phyloP scores from a whole-genome alignment of 2,113 vertebrate species.

The Sula dactylatra region DNA sequence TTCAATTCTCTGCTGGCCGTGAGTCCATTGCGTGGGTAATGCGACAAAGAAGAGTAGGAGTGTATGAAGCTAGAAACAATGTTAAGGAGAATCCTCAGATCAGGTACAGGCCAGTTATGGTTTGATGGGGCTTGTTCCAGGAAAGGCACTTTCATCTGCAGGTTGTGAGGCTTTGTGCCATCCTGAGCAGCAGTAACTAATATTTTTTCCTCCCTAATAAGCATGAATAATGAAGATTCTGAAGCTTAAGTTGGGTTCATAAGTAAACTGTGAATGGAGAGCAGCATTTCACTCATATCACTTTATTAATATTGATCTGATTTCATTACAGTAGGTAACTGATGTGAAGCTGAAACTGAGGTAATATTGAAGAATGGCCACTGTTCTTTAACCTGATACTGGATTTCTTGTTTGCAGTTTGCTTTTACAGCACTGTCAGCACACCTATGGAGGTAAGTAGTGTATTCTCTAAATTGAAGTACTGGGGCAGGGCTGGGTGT shows the following conservation, averaged over 20 bases:
- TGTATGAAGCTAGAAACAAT: neutral
- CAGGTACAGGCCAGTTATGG: neutral
- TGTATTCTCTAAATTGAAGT: neutral
- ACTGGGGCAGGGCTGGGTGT: neutral
- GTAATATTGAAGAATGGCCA: neutral
- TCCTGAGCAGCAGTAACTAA: neutral
- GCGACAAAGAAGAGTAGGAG: neutral
- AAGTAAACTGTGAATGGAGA: neutral
- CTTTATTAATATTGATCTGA: slow-evolving; percentile 32
- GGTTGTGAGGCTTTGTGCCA: neutral
- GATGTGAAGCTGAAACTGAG: neutral
- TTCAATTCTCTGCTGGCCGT: neutral
- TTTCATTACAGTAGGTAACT: neutral
- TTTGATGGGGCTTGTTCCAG: neutral
- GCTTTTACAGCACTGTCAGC: neutral
- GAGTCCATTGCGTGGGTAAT: neutral
- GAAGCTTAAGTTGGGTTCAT: neutral
- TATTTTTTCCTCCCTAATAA: neutral
- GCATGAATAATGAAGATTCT: neutral
- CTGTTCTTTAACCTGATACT: neutral
- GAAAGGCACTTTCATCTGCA: neutral
- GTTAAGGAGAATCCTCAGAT: neutral
- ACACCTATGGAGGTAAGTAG: neutral
- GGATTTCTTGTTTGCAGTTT: neutral
- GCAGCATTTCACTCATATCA: neutral